Conservation (phyloP, 2,797 vertebrate species). For the Phrynocephalus vlangalii region DNA sequence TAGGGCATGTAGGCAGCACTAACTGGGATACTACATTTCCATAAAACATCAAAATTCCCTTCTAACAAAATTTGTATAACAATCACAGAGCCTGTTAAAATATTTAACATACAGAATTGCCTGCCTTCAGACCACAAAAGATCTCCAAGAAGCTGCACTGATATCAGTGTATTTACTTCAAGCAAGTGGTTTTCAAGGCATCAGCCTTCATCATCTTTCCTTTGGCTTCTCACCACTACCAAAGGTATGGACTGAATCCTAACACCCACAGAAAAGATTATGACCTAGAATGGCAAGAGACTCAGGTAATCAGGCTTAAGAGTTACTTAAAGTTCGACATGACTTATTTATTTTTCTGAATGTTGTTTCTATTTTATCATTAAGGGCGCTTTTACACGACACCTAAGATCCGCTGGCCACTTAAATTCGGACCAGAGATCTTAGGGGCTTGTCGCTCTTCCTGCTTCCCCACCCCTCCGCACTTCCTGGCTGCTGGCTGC, state of each 20-base stretch:
- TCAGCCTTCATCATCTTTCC: not conserved
- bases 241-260: not conserved
- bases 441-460: too few relatives aligned
- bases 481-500: too few relatives aligned
- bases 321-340: not conserved
- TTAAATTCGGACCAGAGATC: too few relatives aligned
- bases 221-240: not conserved
- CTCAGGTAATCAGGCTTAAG: not conserved
- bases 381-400: too few relatives aligned
- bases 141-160: not conserved
- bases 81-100: slow-evolving; percentile 2
- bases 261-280: not conserved
- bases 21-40: not conserved
- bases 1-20: too few relatives aligned
- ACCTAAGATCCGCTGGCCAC: too few relatives aligned
- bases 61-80: not conserved
- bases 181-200: slow-evolving; percentile 5
- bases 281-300: not conserved
- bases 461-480: too few relatives aligned
- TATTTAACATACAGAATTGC: not conserved
- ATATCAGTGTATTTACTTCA: not conserved
- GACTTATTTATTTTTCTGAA: not conserved
- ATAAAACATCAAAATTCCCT: not conserved
- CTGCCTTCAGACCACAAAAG: slow-evolving; percentile 6
- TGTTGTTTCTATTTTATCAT: not conserved